Conservation (phyloP, 2,888 invertebrate species). For the Ennomos erosarius region DNA sequence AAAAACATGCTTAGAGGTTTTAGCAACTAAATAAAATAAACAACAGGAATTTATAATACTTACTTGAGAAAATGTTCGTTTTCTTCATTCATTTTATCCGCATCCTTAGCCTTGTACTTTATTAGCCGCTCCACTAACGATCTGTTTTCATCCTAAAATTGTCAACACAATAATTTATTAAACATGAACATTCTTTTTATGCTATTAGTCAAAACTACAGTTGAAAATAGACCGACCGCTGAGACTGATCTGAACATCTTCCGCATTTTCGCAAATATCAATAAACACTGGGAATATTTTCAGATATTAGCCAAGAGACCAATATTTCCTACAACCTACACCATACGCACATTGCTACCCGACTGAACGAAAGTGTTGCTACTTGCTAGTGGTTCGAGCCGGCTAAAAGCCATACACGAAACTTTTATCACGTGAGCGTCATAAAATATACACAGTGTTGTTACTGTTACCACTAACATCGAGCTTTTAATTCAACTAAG, state of each 20-base stretch:
- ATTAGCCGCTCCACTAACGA: slow-evolving; percentile 94
- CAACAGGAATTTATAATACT: slow-evolving; percentile 62
- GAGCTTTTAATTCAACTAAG: slow-evolving; percentile 42
- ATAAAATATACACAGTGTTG: slow-evolving; percentile 67
- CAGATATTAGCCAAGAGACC: slow-evolving; percentile 11
- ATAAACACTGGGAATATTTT: slow-evolving; percentile 13
- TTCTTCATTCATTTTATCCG: slow-evolving; percentile 98
- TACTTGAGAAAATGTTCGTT: slow-evolving; percentile 97
- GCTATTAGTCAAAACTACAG: background rate
- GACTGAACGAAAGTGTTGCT: slow-evolving; percentile 62
- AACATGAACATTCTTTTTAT: slow-evolving; percentile 1
- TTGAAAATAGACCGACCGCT: slow-evolving; percentile 14
- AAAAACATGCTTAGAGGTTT: slow-evolving; percentile 49
- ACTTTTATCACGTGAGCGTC: slow-evolving; percentile 68
- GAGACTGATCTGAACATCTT: slow-evolving; percentile 34
- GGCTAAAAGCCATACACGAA: slow-evolving; percentile 65
- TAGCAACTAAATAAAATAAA: slow-evolving; percentile 37
- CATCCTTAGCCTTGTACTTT: slow-evolving; percentile 96
- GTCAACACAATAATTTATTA: slow-evolving; percentile 22
- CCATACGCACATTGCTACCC: slow-evolving; percentile 56
- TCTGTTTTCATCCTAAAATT: slow-evolving; percentile 93
- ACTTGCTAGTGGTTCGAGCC: slow-evolving; percentile 55
- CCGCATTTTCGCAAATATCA: slow-evolving; percentile 33
- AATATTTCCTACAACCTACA: slow-evolving; percentile 17
- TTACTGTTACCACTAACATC: slow-evolving; percentile 50